phyloP scores from a whole-genome alignment of 2,113 vertebrate species.

The Charadrius vociferus region DNA sequence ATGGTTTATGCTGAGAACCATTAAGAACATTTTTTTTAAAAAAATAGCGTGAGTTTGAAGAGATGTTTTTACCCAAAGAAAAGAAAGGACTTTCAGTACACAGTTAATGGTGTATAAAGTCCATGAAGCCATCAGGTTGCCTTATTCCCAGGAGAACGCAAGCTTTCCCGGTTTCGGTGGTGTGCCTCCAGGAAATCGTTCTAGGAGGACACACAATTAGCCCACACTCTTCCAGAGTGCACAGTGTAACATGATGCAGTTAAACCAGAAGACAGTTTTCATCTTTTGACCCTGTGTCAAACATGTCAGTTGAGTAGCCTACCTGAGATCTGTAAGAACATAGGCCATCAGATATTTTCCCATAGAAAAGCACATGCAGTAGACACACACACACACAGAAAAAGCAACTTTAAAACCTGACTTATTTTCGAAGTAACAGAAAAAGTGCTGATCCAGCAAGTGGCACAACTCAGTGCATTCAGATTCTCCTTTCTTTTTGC shows the following conservation, averaged over 20 bases:
- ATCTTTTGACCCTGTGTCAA: conserved; percentile 47
- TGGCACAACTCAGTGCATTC: background rate
- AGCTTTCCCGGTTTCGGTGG: background rate
- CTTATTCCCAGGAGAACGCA: background rate
- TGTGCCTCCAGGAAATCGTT: background rate
- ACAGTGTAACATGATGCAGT: conserved; percentile 46
- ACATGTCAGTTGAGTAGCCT: conserved; percentile 1
- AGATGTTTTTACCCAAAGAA: background rate
- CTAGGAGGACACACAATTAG: conserved; percentile 23
- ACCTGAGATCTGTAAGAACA: background rate
- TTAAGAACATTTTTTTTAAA: background rate
- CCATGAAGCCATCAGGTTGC: background rate
- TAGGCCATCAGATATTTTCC: background rate
- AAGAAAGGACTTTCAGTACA: background rate
- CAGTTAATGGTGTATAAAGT: background rate
- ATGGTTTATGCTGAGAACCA: background rate
- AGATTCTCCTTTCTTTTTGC: background rate
- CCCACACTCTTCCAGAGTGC: conserved; percentile 12
- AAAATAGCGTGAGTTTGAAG: background rate
- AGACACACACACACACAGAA: background rate
- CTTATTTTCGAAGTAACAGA: background rate
- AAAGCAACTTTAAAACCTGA: background rate
- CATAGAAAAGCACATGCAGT: background rate
- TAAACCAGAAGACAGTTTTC: conserved; percentile 40
- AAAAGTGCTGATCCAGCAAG: background rate